Evolutionary conservation across 2,113 vertebrate genomes (phyloP).

Genomic region (Alligator sinensis): DNA sequence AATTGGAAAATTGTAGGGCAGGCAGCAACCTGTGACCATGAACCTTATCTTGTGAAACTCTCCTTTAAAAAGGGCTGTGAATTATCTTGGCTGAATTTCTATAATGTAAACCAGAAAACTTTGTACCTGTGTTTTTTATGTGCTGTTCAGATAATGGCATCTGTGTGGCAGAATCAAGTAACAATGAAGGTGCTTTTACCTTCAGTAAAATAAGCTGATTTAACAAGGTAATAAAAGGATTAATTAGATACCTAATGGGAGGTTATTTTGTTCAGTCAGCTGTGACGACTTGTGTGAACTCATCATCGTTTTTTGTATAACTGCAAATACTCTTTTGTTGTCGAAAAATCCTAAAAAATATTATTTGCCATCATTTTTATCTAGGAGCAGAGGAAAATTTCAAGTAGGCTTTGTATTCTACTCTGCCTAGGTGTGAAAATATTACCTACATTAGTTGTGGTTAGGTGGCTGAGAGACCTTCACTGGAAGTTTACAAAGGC

Average conservation of each 20-base stretch:
- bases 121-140: neutral
- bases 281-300: neutral
- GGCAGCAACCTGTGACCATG: neutral
- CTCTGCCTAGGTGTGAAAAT: accelerated
- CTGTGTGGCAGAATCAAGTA: neutral
- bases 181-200: neutral
- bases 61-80: neutral
- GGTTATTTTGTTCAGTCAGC: neutral
- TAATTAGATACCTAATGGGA: neutral
- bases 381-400: neutral
- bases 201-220: neutral
- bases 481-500: neutral
- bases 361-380: neutral
- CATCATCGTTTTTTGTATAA: neutral
- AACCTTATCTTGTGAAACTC: accelerated
- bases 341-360: neutral
- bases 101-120: accelerated
- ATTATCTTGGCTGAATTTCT: neutral
- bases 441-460: neutral
- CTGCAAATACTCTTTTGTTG: neutral
- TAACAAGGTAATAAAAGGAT: neutral
- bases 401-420: neutral
- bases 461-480: neutral
- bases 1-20: accelerated
- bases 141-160: neutral